Evolutionary conservation across 2,113 vertebrate genomes (phyloP).

Genomic region (Grallaria varia): DNA sequence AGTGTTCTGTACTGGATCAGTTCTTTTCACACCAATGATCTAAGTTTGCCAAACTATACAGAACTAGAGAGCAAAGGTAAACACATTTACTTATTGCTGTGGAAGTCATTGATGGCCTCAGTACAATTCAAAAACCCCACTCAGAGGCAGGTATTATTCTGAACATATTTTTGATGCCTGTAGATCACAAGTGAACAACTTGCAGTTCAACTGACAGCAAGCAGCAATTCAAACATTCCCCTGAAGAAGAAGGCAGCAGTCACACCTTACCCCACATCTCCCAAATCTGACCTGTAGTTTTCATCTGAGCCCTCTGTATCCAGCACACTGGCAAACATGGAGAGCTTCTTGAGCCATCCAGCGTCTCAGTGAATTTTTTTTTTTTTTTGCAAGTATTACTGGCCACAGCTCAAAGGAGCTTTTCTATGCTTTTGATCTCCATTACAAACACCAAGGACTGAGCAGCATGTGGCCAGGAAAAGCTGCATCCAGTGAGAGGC

Average conservation of each 20-base stretch:
- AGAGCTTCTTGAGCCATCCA: background rate
- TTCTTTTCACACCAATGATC: background rate
- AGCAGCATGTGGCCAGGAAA: conserved; percentile 40
- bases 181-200: background rate
- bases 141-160: background rate
- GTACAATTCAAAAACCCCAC: background rate
- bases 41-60: background rate
- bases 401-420: conserved; percentile 37
- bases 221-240: background rate
- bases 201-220: background rate
- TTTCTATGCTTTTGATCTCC: conserved; percentile 28
- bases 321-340: background rate
- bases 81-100: background rate
- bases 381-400: conserved; percentile 12
- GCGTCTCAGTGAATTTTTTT: background rate
- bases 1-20: background rate
- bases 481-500: background rate
- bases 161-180: background rate
- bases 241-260: background rate
- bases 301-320: background rate
- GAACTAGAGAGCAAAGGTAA: background rate
- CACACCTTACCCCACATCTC: background rate
- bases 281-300: background rate
- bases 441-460: background rate
- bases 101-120: background rate